Evolutionary conservation across 2,888 invertebrate genomes (phyloP).

Genomic region (Apoda limacodes): DNA sequence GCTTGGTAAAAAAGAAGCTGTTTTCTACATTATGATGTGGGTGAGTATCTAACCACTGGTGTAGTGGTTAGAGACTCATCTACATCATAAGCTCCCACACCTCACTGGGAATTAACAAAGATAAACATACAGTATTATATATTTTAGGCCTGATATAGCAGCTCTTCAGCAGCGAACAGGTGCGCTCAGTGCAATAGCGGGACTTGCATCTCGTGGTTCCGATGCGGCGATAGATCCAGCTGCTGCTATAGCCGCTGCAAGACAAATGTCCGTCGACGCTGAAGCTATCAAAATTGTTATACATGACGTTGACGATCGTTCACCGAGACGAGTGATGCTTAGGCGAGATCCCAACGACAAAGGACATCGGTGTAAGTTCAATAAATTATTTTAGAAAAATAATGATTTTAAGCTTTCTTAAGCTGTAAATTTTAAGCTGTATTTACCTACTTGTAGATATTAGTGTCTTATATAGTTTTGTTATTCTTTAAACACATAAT

Average conservation of each 20-base stretch:
- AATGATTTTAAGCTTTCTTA: no score
- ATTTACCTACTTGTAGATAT: no score
- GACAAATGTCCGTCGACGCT: conserved; percentile 90
- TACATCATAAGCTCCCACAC: no score
- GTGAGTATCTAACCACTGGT: no score
- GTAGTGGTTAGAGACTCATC: no score
- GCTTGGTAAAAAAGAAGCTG: no score
- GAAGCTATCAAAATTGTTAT: conserved; percentile 94
- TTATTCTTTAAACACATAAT: no score
- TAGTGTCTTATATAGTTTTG: no score
- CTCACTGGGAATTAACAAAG: conserved; percentile 9
- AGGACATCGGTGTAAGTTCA: conserved; percentile 88
- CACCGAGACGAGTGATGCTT: conserved; percentile 80
- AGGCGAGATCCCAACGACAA: conserved; percentile 85
- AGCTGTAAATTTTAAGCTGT: no score
- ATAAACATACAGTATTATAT: conserved; percentile 1
- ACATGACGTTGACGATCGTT: conserved; percentile 87
- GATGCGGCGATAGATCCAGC: conserved; percentile 48
- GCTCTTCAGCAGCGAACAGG: conserved; percentile 72
- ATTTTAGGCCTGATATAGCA: conserved; percentile 78
- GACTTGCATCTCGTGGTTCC: conserved; percentile 43
- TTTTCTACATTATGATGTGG: no score
- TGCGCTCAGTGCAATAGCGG: conserved; percentile 58
- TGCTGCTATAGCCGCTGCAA: conserved; percentile 73
- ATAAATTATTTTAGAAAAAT: no score